phyloP scores from a whole-genome alignment of 2,888 invertebrate species.

The Reticulitermes lucifugus region DNA sequence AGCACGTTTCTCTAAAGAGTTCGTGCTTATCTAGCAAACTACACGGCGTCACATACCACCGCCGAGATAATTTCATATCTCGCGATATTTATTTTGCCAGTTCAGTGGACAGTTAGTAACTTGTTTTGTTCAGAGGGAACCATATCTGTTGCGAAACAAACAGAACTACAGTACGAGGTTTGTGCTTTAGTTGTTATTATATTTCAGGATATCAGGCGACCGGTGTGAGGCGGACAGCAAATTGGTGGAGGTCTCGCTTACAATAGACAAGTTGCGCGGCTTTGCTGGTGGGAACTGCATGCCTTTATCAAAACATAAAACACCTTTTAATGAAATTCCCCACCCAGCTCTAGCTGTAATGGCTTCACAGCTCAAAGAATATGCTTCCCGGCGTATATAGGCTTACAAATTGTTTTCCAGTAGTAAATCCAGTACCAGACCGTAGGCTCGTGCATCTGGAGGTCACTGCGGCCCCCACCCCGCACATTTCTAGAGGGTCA shows the following conservation, averaged over 20 bases:
- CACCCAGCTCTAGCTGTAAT: neutral
- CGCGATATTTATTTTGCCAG: too few relatives aligned
- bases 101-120: too few relatives aligned
- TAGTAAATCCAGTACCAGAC: neutral
- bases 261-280: neutral
- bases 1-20: too few relatives aligned
- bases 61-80: too few relatives aligned
- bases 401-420: slow-evolving; percentile 1
- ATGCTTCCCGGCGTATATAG: neutral
- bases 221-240: neutral
- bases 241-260: neutral
- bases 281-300: neutral
- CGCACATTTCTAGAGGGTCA: neutral
- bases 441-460: neutral
- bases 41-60: too few relatives aligned
- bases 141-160: neutral
- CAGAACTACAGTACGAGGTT: neutral
- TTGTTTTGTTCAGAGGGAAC: neutral
- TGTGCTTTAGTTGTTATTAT: neutral
- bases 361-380: neutral
- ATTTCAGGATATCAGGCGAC: neutral
- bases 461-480: neutral
- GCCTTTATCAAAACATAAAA: slow-evolving; percentile 5
- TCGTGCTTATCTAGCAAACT: too few relatives aligned
- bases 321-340: slow-evolving; percentile 10